Conservation (phyloP, 2,888 invertebrate genomes). For the Nymphalis c-album region DNA sequence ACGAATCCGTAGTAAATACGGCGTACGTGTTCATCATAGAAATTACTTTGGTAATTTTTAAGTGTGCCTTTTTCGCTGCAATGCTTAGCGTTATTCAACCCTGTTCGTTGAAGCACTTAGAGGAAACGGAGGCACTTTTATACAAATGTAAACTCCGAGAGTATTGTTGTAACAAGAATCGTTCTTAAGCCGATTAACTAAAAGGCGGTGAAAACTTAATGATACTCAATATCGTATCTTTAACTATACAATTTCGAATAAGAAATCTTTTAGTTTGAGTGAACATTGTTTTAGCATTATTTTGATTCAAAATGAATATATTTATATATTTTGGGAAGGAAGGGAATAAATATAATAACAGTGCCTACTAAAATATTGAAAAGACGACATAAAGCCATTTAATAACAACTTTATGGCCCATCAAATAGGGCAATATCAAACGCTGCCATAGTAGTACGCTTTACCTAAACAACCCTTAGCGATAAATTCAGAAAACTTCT, state of each 20-base stretch:
- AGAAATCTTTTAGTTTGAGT: constrained; percentile 4
- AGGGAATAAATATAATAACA: constrained; percentile 32
- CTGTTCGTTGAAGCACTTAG: constrained; percentile 71
- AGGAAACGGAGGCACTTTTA: constrained; percentile 72
- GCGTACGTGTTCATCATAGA: constrained; percentile 76
- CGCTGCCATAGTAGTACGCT: constrained; percentile 29
- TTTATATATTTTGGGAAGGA: constrained; percentile 12
- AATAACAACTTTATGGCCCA: constrained; percentile 43
- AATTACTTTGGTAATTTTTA: constrained; percentile 76
- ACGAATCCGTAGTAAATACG: constrained; percentile 39
- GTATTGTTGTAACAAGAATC: constrained; percentile 59
- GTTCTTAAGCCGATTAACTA: constrained; percentile 70
- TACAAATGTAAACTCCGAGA: constrained; percentile 73
- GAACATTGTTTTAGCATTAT: neutral
- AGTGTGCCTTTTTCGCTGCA: constrained; percentile 74
- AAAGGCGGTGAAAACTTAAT: constrained; percentile 73
- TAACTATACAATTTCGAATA: constrained; percentile 12
- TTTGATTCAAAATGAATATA: neutral
- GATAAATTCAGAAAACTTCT: constrained; percentile 18
- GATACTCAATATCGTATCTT: constrained; percentile 55
- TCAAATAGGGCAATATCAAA: constrained; percentile 43
- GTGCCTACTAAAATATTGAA: constrained; percentile 38
- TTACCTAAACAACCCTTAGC: constrained; percentile 26
- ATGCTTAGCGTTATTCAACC: constrained; percentile 73
- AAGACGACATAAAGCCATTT: constrained; percentile 40